phyloP scores from a whole-genome alignment of 2,888 invertebrate species.

The Dioctria rufipes region DNA sequence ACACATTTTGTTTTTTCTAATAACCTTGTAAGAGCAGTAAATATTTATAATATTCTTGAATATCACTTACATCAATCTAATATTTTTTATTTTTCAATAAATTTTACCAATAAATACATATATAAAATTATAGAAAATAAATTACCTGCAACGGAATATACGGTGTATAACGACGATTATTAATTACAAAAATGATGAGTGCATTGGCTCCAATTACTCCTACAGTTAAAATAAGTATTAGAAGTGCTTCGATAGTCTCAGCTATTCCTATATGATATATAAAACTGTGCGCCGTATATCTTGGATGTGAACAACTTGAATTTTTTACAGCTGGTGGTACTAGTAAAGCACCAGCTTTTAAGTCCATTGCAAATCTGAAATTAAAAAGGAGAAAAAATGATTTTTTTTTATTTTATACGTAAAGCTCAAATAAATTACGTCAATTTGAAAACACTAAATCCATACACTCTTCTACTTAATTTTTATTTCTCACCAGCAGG shows the following conservation, averaged over 20 bases:
- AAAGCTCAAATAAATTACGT: constrained; percentile 34
- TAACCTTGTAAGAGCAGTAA: too few species aligned
- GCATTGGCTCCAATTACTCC: constrained; percentile 87
- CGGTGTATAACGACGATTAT: constrained; percentile 86
- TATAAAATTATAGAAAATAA: constrained; percentile 9
- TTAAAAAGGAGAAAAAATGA: neutral
- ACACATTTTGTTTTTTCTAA: too few species aligned
- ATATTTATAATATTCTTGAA: too few species aligned
- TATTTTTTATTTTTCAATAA: too few species aligned
- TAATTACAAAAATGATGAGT: constrained; percentile 86
- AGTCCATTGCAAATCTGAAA: constrained; percentile 71
- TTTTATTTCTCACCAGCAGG: constrained; percentile 30
- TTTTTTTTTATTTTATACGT: neutral
- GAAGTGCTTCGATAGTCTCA: constrained; percentile 83
- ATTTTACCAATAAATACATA: neutral
- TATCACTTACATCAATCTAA: too few species aligned
- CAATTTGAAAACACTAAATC: constrained; percentile 48
- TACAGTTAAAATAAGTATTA: constrained; percentile 83
- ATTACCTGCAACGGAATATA: constrained; percentile 90
- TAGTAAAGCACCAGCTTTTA: constrained; percentile 77
- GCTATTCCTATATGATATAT: constrained; percentile 78
- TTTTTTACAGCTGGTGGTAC: constrained; percentile 86
- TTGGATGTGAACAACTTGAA: constrained; percentile 85
- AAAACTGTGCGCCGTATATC: constrained; percentile 77
- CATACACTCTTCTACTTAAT: constrained; percentile 29